Evolutionary conservation across 30 jellyfish, hydroid and myxozoan genomes (phyloP).

Genomic region (Pseudorhiza aurosa): DNA sequence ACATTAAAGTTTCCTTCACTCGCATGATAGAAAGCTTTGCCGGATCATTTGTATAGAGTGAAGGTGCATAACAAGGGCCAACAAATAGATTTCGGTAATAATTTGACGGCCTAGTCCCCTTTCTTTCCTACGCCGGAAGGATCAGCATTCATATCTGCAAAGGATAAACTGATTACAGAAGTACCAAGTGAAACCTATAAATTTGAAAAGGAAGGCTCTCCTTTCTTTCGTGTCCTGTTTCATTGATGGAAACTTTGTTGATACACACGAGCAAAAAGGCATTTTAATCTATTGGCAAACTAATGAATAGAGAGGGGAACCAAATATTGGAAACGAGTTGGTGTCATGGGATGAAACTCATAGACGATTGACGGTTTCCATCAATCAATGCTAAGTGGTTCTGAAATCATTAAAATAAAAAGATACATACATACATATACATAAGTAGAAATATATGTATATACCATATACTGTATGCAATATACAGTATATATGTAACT

Average conservation of each 20-base stretch:
- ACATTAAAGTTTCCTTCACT: not conserved
- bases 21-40: not conserved
- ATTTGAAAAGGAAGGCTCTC: not conserved
- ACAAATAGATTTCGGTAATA: not conserved
- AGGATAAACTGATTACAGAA: not conserved
- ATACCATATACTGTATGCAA: no score
- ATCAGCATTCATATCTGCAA: not conserved
- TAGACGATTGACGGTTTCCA: no score
- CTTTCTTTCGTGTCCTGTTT: not conserved
- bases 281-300: not conserved
- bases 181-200: not conserved
- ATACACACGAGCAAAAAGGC: not conserved
- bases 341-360: no score
- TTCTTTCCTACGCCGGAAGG: constrained; percentile 5
- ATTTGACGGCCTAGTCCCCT: not conserved
- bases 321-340: no score
- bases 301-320: no score
- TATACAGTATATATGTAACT: no score
- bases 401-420: no score
- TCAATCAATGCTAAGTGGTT: no score
- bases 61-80: not conserved
- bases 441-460: no score
- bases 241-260: not conserved
- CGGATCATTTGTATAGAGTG: not conserved
- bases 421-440: no score